Evolutionary conservation across 2,113 vertebrate species (phyloP).

Genomic region (Clarias magur): DNA sequence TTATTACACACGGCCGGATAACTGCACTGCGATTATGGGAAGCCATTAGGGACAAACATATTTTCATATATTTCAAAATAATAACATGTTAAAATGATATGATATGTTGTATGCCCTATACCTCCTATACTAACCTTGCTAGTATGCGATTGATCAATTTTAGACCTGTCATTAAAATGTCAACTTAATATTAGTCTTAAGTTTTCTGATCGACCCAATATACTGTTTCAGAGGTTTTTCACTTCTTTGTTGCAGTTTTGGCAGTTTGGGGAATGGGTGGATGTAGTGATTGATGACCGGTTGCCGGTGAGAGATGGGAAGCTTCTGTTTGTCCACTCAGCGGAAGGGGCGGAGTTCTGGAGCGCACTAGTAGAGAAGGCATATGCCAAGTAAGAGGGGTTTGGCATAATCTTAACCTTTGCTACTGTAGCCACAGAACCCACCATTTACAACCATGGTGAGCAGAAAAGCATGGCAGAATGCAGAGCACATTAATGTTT

Average conservation of each 20-base stretch:
- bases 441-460: neutral
- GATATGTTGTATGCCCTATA: neutral
- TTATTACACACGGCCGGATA: no score
- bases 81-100: no score
- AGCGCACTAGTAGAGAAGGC: constrained; percentile 76
- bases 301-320: constrained; percentile 74
- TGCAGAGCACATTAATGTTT: neutral
- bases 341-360: constrained; percentile 76
- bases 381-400: constrained; percentile 73
- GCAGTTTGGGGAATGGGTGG: constrained; percentile 80
- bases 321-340: constrained; percentile 77
- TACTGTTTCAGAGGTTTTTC: neutral
- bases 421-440: neutral
- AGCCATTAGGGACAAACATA: no score
- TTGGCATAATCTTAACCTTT: no score
- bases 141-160: neutral
- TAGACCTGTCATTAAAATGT: neutral
- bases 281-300: constrained; percentile 76
- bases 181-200: neutral
- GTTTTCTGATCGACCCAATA: neutral
- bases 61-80: no score
- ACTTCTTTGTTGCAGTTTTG: constrained; percentile 67
- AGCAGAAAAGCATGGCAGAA: neutral
- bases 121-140: neutral
- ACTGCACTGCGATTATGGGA: no score